Conservation (phyloP, 2,113 vertebrate species). For the Oncorhynchus mykiss region DNA sequence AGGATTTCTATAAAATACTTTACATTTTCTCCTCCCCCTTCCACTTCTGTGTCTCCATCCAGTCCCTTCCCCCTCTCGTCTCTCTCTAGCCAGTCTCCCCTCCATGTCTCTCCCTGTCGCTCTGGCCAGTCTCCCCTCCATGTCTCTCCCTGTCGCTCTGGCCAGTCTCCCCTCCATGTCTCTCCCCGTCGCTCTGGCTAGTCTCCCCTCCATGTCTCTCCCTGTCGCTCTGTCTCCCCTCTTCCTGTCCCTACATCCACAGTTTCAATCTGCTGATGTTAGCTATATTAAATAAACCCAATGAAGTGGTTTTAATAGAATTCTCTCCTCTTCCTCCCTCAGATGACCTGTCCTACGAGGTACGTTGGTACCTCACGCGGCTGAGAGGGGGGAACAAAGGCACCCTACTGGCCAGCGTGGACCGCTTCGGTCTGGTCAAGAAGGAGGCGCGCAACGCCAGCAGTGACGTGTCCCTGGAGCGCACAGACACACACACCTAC, state of each 20-base stretch:
- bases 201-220: background rate
- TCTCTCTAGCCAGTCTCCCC: background rate
- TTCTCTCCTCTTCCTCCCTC: conserved; percentile 5
- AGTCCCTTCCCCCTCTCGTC: too few species aligned
- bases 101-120: background rate
- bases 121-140: background rate
- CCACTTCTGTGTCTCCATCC: background rate
- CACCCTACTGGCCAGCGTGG: conserved; percentile 72
- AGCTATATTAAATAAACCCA: too few species aligned
- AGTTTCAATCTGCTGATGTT: too few species aligned
- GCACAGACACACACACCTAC: conserved; percentile 75
- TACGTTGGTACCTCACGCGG: conserved; percentile 84
- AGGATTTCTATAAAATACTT: too few species aligned
- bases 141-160: background rate
- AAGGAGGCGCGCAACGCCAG: conserved; percentile 79
- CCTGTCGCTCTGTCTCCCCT: background rate
- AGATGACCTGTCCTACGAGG: conserved; percentile 89
- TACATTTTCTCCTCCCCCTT: too few species aligned
- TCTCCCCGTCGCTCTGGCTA: background rate
- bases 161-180: background rate
- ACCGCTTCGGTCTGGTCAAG: conserved; percentile 81
- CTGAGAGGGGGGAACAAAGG: conserved; percentile 70
- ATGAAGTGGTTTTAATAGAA: too few species aligned
- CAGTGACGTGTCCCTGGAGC: conserved; percentile 86
- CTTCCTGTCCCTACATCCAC: background rate